Conservation (phyloP, 2,113 vertebrate genomes). For the Formicarius rufipectus region DNA sequence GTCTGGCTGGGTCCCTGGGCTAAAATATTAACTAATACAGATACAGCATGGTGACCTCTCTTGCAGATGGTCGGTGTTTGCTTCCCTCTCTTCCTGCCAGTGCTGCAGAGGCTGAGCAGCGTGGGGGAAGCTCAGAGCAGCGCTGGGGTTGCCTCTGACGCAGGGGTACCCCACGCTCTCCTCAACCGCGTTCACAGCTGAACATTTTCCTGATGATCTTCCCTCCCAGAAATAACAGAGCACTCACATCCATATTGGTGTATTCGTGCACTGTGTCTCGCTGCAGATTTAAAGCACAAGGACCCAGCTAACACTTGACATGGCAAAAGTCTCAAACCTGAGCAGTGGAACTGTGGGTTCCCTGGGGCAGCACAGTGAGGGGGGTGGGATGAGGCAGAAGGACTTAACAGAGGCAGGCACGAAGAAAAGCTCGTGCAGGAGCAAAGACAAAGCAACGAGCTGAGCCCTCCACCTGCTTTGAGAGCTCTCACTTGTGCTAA, state of each 20-base stretch:
- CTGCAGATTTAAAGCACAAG: neutral
- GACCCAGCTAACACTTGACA: accelerated
- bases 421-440: neutral
- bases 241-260: neutral
- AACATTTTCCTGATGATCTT: neutral
- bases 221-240: neutral
- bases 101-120: neutral
- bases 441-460: neutral
- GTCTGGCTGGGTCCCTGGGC: neutral
- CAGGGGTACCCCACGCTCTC: neutral
- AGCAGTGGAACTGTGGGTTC: neutral
- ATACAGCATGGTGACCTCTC: neutral
- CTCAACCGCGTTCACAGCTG: neutral
- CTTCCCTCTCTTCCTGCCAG: neutral
- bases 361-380: neutral
- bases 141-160: neutral
- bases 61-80: neutral
- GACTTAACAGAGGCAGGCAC: neutral
- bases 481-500: neutral
- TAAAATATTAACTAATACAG: neutral
- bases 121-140: neutral
- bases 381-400: neutral
- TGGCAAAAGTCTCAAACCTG: accelerated
- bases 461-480: neutral
- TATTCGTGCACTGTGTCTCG: accelerated